Evolutionary conservation across 1,140 invertebrate genomes (phyloP).

Genomic region (Cecropterus lyciades): DNA sequence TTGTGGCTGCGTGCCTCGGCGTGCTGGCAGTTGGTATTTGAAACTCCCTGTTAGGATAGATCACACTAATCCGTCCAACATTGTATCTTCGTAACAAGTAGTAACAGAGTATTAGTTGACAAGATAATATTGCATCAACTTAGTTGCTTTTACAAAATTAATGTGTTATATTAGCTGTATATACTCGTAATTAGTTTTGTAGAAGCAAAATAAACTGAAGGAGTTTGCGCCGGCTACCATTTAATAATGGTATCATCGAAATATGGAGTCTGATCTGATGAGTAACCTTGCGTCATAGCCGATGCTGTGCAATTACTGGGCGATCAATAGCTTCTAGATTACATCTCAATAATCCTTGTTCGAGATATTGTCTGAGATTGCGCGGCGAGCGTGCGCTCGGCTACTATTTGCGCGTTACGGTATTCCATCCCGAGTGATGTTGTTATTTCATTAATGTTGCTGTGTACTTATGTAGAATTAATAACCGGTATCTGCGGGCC

Average conservation of each 20-base stretch:
- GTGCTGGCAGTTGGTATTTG: constrained; percentile 19
- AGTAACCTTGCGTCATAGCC: constrained; percentile 65
- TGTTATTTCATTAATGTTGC: constrained; percentile 33
- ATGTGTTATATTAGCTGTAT: too few relatives aligned
- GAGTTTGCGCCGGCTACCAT: constrained; percentile 59
- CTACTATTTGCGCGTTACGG: constrained; percentile 67
- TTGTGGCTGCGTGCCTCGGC: constrained; percentile 15
- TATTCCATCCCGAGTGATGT: constrained; percentile 39
- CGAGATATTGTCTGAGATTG: constrained; percentile 70
- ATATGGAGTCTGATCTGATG: constrained; percentile 67
- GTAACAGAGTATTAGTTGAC: background rate
- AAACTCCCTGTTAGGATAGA: constrained; percentile 8
- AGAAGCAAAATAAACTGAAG: background rate
- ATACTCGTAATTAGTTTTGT: background rate
- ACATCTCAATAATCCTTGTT: constrained; percentile 78
- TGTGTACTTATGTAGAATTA: constrained; percentile 9
- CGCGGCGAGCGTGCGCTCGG: constrained; percentile 52
- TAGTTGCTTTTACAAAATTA: too few relatives aligned
- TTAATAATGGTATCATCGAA: constrained; percentile 76
- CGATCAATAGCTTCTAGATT: constrained; percentile 78
- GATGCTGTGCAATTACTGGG: constrained; percentile 69
- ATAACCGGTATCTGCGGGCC: background rate
- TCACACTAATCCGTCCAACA: constrained; percentile 4
- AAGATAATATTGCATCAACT: too few relatives aligned
- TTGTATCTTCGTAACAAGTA: background rate